Evolutionary conservation across 2,797 vertebrate species (phyloP), one percentile per base, ranked within the genome.

Genomic region (Petrocephalus sullivani): DNA sequence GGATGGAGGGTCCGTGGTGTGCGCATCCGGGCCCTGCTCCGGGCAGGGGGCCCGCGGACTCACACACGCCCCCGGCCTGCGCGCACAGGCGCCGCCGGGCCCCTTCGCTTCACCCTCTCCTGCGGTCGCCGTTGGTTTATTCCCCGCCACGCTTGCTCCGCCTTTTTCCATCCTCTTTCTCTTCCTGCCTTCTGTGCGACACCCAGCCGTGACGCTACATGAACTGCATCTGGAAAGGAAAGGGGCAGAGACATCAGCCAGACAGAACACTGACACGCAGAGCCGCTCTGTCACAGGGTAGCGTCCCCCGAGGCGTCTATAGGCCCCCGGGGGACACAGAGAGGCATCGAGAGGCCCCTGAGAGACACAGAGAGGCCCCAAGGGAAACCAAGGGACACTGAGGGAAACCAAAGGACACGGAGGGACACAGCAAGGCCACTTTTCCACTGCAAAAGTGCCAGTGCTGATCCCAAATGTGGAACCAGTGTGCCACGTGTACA

Each of bases 151-250:
- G 84, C 51, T 41, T 61, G 21, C 9, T 85, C 83, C 12, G 58
- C 49, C 83, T 49, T 58, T 86, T 71, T 75, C 85, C 53, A n/a
- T 81, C 64, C 83, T 67, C 49, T 57, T 53, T 54, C 21, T 41
- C 56, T 71, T 87, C n/a, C 54, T 37, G 14, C 71, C 21, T 93
- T 93, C 91, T 94, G 92, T 94, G 94, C 94, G 92, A 95, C 93
- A 93, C 94, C 93, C 91, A 93, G 92, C 78, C 89, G 91, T 46
- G 91, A 92, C 91, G 90, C 94, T 96, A 96, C 96, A 96, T 96
- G 95, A 96, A 96, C 94, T 96, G 96, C 96, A 96, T 96, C 96
- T 96, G 92, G 88, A 93, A 93, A 92, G 75, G 91, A 67, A 88
- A 78, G 87, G 60, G 71, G 33, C 28, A 41, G 28, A 16, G 14